These are phyloP conservation scores for Lophochroa leadbeateri DNA, from an alignment of 2,113 vertebrate species.

Conservation along the genomic window DNA sequence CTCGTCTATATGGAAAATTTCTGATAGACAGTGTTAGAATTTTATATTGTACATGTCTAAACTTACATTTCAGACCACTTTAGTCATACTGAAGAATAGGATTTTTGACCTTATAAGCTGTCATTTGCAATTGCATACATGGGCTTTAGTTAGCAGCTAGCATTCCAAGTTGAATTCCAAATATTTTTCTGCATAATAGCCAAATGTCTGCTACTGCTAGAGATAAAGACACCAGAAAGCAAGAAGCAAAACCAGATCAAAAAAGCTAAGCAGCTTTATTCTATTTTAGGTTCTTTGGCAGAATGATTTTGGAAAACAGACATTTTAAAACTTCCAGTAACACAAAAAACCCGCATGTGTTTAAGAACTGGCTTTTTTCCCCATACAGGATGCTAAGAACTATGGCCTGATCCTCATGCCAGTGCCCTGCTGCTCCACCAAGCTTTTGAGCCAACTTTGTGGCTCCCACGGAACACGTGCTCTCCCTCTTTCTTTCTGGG, in stretches of 20 bases:
- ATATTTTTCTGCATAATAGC: background rate
- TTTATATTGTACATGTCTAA: background rate
- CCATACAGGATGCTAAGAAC: background rate
- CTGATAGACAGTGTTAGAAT: background rate
- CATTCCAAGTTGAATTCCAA: background rate
- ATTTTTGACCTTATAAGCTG: background rate
- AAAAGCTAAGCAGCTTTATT: background rate
- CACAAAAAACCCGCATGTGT: background rate
- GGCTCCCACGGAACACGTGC: rapidly evolving
- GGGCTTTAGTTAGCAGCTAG: background rate
- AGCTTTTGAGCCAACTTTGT: background rate
- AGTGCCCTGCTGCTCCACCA: rapidly evolving
- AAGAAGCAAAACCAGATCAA: background rate
- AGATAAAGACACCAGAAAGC: background rate
- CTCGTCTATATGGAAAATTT: background rate
- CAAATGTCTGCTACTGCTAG: background rate
- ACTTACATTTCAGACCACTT: background rate
- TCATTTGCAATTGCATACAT: background rate
- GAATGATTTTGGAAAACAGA: conserved; percentile 8
- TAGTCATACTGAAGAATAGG: background rate
- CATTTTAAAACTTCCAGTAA: background rate
- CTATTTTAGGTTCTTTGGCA: background rate
- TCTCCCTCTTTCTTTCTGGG: background rate
- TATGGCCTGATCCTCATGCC: rapidly evolving
- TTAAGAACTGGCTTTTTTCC: background rate